Evolutionary conservation across 2,888 invertebrate genomes (phyloP).

Genomic region (Tenthredo scrophulariae): DNA sequence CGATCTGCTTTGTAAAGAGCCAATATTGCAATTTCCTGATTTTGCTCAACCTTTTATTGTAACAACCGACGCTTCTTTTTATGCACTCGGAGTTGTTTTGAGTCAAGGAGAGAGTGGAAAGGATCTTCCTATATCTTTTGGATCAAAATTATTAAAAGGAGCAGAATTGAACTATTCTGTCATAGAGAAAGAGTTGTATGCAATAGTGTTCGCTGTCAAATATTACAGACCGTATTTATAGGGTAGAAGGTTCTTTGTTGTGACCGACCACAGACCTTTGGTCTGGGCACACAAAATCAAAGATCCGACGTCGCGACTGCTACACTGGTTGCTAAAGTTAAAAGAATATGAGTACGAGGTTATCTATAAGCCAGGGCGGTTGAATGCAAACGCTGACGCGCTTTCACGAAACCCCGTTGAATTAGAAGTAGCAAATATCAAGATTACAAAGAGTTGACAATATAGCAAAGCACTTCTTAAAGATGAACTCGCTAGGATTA

Average conservation of each 20-base stretch:
- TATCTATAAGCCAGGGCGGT: conserved; percentile 52
- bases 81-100: conserved; percentile 66
- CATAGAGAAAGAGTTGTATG: conserved; percentile 68
- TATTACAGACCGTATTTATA: conserved; percentile 69
- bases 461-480: not conserved
- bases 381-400: conserved; percentile 11
- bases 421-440: not conserved
- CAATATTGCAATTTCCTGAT: conserved; percentile 69
- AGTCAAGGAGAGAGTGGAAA: conserved; percentile 68
- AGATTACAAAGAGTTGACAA: not conserved
- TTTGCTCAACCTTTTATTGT: conserved; percentile 65
- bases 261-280: conserved; percentile 67
- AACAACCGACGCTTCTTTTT: conserved; percentile 69
- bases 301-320: conserved; percentile 63
- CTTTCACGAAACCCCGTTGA: conserved; percentile 49
- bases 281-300: conserved; percentile 64
- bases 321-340: conserved; percentile 64
- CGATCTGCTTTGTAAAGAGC: conserved; percentile 50
- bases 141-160: conserved; percentile 65
- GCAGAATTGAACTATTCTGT: conserved; percentile 65
- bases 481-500: not conserved
- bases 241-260: conserved; percentile 65
- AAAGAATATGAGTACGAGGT: conserved; percentile 63
- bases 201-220: conserved; percentile 67
- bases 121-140: conserved; percentile 69